Base-by-base conservation (phyloP, 2,888 invertebrate genomes). In the Dermolepida albohirtum region DNA sequence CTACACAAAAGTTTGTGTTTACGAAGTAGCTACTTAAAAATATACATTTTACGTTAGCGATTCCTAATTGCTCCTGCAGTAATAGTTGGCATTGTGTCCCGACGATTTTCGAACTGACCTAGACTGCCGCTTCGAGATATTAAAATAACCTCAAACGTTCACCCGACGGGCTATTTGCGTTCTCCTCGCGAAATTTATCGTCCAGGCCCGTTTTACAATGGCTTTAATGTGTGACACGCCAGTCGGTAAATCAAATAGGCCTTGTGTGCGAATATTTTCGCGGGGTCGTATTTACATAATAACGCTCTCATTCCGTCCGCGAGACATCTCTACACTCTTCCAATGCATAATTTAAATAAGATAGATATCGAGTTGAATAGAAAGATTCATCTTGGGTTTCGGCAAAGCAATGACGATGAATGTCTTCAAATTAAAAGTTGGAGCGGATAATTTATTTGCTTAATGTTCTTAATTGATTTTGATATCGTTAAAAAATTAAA, bases 161-260 rank as follows among this genome's bases (percentile, higher is more conserved):
- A 57, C 57, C 57, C 57, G 57, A 8, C 57, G 14, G 12, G 44
- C 57, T 57, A 57, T 57, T 57, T 57, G 57, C 44, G 57, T 57
- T 14, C 43, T 29, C 44, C 22, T 57, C 22, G 27, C 27, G 43
- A 57, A 57, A 57, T 44, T 57, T 44, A 57, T 43, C 14, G 44
- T 22, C 43, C 43, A 57, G 22, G 10, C 22, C 40, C 14, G 41
- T 34, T 34, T n/a, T 34, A 34, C 6, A 22, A n/a, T 10, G 12
- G 22, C 8, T 50, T 5, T n/a, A 50, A 50, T 22, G 34, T 6
- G 22, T 22, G n/a, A 22, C 22, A 10, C 1, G 34, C 10, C 6
- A 34, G 5, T 34, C 40, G 10, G 43, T 57, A 43, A 43, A 57
- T 57, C 27, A 27, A 41, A 29, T 12, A 0, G 41, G 14, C 27